Evolutionary conservation across 2,113 vertebrate species (phyloP).

Genomic region (Odobenus rosmarus): DNA sequence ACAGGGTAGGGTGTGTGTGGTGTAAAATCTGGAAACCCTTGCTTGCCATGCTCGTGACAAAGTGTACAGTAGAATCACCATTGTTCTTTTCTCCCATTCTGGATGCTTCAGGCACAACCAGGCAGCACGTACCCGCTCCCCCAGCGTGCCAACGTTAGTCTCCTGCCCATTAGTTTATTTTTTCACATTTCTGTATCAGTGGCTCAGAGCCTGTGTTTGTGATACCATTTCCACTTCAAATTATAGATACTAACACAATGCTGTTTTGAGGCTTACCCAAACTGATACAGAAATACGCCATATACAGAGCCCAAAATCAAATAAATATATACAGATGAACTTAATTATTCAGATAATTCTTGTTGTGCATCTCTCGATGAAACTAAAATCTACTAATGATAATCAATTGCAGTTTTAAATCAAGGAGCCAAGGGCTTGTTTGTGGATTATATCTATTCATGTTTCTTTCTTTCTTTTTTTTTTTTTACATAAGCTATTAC

Average conservation of each 20-base stretch:
- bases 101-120: fast-evolving
- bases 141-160: neutral
- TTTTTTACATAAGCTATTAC: conserved; percentile 8
- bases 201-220: neutral
- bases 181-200: neutral
- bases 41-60: fast-evolving
- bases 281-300: neutral
- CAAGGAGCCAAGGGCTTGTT: neutral
- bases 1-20: neutral
- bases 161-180: neutral
- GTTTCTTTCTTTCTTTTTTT: neutral
- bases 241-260: neutral
- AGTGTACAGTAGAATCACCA: fast-evolving
- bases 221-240: neutral
- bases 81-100: neutral
- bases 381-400: neutral
- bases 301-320: neutral
- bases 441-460: neutral
- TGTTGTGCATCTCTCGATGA: neutral
- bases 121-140: fast-evolving
- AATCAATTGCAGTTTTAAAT: conserved; percentile 37
- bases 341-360: conserved; percentile 59
- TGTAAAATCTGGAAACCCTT: neutral
- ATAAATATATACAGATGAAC: neutral
- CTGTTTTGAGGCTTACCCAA: neutral